Base-by-base conservation (phyloP, 2,888 invertebrate genomes). In the Diabrotica balteata region DNA sequence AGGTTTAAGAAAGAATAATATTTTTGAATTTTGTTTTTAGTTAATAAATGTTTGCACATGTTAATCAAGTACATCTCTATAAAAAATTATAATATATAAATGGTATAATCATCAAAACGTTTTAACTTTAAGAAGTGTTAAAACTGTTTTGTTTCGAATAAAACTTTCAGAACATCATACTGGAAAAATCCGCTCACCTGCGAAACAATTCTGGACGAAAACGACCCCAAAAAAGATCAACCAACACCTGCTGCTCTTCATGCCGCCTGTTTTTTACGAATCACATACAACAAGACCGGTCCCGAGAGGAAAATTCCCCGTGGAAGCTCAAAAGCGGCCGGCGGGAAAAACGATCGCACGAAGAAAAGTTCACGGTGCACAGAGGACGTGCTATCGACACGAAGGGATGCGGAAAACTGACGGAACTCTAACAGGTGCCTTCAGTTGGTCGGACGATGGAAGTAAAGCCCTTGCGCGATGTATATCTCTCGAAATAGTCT, bases 361-460 rank as follows among this genome's bases (percentile, higher is more conserved):
- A 60, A 53, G 52, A 49, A 66, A 57, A 62, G 47, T n/a, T 58
- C 6, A 47, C 43, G 51, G 59, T 46, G 42, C 55, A 64, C 17
- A 43, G 32, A 32, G 32, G 32, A 59, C 66, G 67, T 69, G 69
- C 61, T 65, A 59, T 60, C 69, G 45, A 54, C 51, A 60, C 70
- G 73, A 62, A 61, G 66, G 46, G 52, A 63, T 65, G 70, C 68
- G 75, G 72, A 72, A 72, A 74, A 74, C 75, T 75, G 74, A 63
- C 73, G 73, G 64, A 73, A 73, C 72, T 73, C 73, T 63, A 75
- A 75, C 76, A 76, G 75, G 76, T 75, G 75, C 70, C 67, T 63
- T 58, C 54, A 58, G 59, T 66, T 42, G 54, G 62, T 51, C 58
- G 62, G 62, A 69, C 61, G 52, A 22, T 45, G 55, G 55, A 43